These are phyloP conservation scores for Mobula birostris DNA, from an alignment of 2,113 vertebrate species.

Conservation along the genomic window DNA sequence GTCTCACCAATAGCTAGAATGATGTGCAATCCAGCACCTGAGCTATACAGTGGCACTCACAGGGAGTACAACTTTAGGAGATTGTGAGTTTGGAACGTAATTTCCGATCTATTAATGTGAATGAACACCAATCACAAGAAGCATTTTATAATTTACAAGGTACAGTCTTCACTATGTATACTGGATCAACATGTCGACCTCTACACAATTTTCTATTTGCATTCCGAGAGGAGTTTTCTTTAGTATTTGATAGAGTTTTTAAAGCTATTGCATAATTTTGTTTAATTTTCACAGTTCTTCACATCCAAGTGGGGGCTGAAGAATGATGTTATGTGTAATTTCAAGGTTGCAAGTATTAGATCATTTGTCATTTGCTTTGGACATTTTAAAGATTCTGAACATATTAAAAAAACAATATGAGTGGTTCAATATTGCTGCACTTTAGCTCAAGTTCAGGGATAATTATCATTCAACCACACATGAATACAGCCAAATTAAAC, in stretches of 20 bases:
- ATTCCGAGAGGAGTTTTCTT: too few species aligned
- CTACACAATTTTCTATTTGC: not conserved
- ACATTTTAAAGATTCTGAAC: not conserved
- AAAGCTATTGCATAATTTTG: not conserved
- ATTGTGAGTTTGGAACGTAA: too few species aligned
- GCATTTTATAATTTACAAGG: not conserved
- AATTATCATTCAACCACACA: too few species aligned
- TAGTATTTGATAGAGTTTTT: not conserved
- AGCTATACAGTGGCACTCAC: not conserved
- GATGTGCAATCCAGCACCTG: not conserved
- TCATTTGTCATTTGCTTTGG: not conserved
- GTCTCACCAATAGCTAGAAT: not conserved
- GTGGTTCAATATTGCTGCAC: not conserved
- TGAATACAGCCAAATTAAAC: too few species aligned
- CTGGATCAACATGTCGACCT: not conserved
- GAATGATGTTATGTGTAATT: not conserved
- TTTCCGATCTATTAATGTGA: not conserved
- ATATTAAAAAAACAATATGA: too few species aligned
- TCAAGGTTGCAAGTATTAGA: not conserved
- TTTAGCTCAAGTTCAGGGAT: too few species aligned
- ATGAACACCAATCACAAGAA: not conserved
- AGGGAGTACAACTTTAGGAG: not conserved
- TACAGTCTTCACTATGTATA: not conserved
- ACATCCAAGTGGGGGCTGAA: too few species aligned
- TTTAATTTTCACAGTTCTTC: not conserved